Evolutionary conservation across 1,140 invertebrate genomes (phyloP).

Genomic region (Venturia canescens): DNA sequence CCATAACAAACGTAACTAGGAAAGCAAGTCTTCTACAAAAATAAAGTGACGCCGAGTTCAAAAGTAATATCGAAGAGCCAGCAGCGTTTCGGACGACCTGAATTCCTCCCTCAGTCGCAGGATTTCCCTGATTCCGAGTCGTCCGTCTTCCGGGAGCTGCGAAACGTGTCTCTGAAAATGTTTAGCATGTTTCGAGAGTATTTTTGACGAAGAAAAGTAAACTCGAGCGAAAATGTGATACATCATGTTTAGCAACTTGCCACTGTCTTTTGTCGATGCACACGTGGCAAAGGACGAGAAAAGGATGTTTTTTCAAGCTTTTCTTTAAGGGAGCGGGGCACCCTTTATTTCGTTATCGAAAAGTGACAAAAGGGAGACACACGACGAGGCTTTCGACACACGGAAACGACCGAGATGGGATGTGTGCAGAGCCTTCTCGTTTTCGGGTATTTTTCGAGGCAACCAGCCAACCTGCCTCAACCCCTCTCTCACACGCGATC

Average conservation of each 20-base stretch:
- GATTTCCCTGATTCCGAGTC: too few species aligned
- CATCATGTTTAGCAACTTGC: slow-evolving; percentile 66
- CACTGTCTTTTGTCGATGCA: slow-evolving; percentile 70
- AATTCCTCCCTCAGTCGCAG: too few species aligned
- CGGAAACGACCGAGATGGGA: slow-evolving; percentile 8
- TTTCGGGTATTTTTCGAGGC: slow-evolving; percentile 44
- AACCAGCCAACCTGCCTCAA: slow-evolving; percentile 60
- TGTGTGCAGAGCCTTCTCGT: neutral
- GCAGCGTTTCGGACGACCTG: too few species aligned
- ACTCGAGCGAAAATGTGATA: neutral
- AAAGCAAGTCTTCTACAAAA: too few species aligned
- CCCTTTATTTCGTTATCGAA: slow-evolving; percentile 45
- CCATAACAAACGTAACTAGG: too few species aligned
- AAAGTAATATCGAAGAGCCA: too few species aligned
- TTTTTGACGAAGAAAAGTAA: too few species aligned
- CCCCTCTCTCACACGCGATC: slow-evolving; percentile 56
- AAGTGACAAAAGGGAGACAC: slow-evolving; percentile 55
- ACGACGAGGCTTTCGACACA: slow-evolving; percentile 53
- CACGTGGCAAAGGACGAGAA: slow-evolving; percentile 68
- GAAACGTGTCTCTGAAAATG: too few species aligned
- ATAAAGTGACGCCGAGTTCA: too few species aligned
- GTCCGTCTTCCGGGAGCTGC: too few species aligned
- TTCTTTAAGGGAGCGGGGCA: slow-evolving; percentile 39
- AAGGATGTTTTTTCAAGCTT: slow-evolving; percentile 39
- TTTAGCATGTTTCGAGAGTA: too few species aligned